Percentiles rank a stretch among this genome's conserved stretches.
Conservation (phyloP, 2,797 vertebrate genomes). For the Kryptopterus vitreolus region DNA sequence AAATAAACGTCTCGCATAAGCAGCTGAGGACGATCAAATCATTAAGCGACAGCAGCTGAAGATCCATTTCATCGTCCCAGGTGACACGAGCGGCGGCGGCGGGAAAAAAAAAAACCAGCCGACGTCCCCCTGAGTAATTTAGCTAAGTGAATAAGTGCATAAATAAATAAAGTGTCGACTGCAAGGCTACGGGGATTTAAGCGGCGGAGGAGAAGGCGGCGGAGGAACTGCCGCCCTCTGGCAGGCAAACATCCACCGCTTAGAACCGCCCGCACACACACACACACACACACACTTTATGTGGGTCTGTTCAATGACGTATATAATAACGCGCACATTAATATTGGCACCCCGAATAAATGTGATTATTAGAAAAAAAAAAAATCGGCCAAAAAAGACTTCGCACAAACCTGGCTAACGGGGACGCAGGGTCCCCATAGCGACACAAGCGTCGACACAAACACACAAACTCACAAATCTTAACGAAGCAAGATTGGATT, state of each 20-base stretch:
- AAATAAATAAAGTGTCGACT: constrained; percentile 60
- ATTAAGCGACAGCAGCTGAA: constrained; percentile 59
- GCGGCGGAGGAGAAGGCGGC: constrained; percentile 31
- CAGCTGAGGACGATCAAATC: constrained; percentile 59
- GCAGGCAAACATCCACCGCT: constrained; percentile 56
- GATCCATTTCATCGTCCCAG: constrained; percentile 55
- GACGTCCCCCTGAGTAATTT: constrained; percentile 58
- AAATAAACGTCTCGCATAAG: constrained; percentile 26
- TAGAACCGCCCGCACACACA: neutral
- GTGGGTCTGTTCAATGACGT: neutral
- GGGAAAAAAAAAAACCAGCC: constrained; percentile 51
- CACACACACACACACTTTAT: neutral
- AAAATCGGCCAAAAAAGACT: neutral
- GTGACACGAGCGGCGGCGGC: constrained; percentile 53
- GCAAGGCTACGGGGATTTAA: constrained; percentile 53
- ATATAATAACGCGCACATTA: neutral
- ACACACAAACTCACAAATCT: neutral
- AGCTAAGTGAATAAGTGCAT: constrained; percentile 63
- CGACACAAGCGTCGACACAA: neutral
- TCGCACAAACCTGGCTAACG: neutral
- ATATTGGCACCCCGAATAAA: too few relatives aligned
- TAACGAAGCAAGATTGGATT: constrained; percentile 3
- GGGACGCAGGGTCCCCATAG: neutral
- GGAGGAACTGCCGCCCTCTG: constrained; percentile 61
- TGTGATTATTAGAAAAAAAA: neutral